Conservation (phyloP, 2,797 vertebrate genomes). For the Myotis vivesi region DNA sequence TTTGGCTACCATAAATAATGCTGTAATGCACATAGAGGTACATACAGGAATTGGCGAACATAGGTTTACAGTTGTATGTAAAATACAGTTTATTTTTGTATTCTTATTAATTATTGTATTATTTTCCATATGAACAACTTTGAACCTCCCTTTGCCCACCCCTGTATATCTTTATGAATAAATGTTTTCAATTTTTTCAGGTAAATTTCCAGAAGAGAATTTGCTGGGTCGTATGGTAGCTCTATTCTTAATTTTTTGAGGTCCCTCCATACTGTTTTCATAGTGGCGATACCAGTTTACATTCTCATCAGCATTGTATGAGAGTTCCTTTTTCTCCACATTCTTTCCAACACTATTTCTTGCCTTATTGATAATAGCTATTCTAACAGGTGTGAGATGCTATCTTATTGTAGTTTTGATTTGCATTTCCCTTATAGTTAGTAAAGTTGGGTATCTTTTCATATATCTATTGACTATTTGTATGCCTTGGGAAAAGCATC, state of each 20-base stretch:
- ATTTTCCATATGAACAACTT: not conserved
- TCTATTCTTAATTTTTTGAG: not conserved
- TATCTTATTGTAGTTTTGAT: not conserved
- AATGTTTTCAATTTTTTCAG: not conserved
- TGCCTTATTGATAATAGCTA: not conserved
- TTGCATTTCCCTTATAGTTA: not conserved
- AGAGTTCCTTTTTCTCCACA: not conserved
- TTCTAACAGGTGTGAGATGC: not conserved
- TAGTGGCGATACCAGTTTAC: not conserved
- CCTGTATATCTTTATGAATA: not conserved
- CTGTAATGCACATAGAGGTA: not conserved
- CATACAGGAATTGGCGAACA: not conserved
- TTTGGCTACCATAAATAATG: not conserved
- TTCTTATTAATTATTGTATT: not conserved
- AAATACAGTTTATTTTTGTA: not conserved
- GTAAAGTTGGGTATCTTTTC: not conserved
- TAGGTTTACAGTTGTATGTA: not conserved
- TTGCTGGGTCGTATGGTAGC: not conserved
- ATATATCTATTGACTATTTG: not conserved
- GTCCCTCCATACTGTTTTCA: not conserved
- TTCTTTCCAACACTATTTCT: not conserved
- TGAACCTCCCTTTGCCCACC: not conserved
- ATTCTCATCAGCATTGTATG: not conserved
- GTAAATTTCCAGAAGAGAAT: not conserved
- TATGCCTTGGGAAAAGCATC: not conserved